These are phyloP conservation scores for Drosophila santomea DNA, from an alignment of 1,140 invertebrate species.

Conservation along the genomic window DNA sequence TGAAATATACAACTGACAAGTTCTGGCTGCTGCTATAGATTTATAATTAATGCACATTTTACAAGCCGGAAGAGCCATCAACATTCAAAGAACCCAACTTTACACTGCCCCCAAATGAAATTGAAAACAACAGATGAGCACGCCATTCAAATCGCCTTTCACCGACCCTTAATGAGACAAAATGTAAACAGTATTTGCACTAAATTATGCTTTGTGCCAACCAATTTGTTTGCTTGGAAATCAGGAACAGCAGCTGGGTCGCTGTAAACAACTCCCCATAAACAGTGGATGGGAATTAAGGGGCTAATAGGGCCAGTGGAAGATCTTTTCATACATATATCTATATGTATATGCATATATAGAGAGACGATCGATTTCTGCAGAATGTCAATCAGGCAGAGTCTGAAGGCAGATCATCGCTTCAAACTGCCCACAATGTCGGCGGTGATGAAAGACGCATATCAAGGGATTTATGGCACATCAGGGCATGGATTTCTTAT, in stretches of 20 bases:
- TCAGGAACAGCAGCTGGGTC: conserved; percentile 12
- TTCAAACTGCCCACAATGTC: conserved; percentile 6
- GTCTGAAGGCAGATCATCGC: conserved; percentile 6
- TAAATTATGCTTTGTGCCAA: conserved; percentile 29
- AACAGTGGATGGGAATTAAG: conserved; percentile 6
- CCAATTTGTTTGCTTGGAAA: conserved; percentile 36
- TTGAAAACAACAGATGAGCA: conserved; percentile 29
- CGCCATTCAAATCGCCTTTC: conserved; percentile 6
- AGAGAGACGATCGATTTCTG: conserved; percentile 45
- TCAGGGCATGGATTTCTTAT: conserved; percentile 20
- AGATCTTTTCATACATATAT: conserved; percentile 43
- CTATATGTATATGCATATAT: not conserved
- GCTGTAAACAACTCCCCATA: conserved; percentile 65
- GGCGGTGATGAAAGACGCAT: conserved; percentile 53
- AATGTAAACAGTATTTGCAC: conserved; percentile 43
- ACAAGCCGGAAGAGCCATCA: conserved; percentile 14
- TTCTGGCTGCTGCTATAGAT: too few species aligned
- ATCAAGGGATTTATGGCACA: conserved; percentile 36
- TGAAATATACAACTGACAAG: not conserved
- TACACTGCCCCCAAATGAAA: conserved; percentile 7
- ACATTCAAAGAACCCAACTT: not conserved
- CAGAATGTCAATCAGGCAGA: conserved; percentile 60
- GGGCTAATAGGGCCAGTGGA: conserved; percentile 37
- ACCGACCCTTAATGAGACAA: conserved; percentile 21
- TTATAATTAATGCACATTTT: not conserved